Base-by-base conservation (phyloP, 1,140 invertebrate species). In the Centruroides sculpturatus region DNA sequence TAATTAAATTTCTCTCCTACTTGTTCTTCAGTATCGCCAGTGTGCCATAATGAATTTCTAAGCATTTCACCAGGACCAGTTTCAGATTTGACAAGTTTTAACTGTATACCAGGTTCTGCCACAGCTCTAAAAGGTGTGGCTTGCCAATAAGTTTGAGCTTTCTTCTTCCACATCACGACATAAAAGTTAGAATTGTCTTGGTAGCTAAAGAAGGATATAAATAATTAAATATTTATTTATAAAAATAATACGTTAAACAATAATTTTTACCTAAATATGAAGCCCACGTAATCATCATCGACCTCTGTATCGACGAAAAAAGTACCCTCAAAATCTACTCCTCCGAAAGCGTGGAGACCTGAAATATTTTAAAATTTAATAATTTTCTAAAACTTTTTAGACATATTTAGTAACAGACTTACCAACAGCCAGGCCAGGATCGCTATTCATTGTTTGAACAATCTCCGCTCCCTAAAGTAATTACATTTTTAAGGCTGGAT, bases 261-360 rank as follows among this genome's bases (percentile, higher is more conserved):
- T 47, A 13, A 61, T 10, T 57, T 3, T 35, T 75, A 85, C 82
- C 85, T 86, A 75, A 94, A 95, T 46, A 97, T 86, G 68, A 98
- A 96, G 7, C 94, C 94, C 41, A 90, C 91, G 67, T 92, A 97
- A 73, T 98, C 94, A 71, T 98, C 92, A 71, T 98, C 94, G n/a
- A 87, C 85, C 52, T 91, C 85, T 0, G 89, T 87, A 68, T 94
- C 90, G 0, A 98, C 83, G 69, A 90, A 96, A 71, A 98, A 92
- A 0, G 94, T 98, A 34, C 93, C 94, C 71, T 96, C 93, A 71
- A 96, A 98, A 72, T 98, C 93, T 1, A 97, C 92, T 0, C 92
- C 92, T 13, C 83, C 84, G 69, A 97, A 94, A 35, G 80, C 79
- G 65, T 92, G 87, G 66, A 85, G 86, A 36, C 85, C 84, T 85